Evolutionary conservation across 1,140 invertebrate species (phyloP).

Genomic region (Drosophila lowei): DNA sequence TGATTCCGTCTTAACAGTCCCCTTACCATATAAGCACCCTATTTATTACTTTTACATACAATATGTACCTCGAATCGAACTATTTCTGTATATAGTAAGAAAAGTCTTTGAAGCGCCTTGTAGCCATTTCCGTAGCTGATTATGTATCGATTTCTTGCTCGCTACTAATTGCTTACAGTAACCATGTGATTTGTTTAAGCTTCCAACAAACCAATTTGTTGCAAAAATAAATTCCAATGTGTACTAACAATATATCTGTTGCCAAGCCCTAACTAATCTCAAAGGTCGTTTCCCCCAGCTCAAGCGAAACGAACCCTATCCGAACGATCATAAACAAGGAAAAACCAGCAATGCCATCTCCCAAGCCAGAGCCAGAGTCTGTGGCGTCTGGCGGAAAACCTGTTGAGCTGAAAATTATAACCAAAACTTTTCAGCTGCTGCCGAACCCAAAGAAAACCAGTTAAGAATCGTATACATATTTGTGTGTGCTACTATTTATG

Average conservation of each 20-base stretch:
- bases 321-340: conserved; percentile 10
- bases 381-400: conserved; percentile 50
- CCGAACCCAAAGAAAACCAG: conserved; percentile 38
- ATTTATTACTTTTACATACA: conserved; percentile 21
- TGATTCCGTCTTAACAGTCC: conserved; percentile 38
- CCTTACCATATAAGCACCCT: conserved; percentile 6
- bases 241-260: conserved; percentile 29
- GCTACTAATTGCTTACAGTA: conserved; percentile 56
- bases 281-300: conserved; percentile 32
- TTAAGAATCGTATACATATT: conserved; percentile 10
- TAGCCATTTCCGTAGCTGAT: conserved; percentile 35
- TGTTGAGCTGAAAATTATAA: conserved; percentile 74
- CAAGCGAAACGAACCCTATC: conserved; percentile 1
- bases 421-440: conserved; percentile 62
- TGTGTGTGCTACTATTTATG: background rate
- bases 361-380: conserved; percentile 3
- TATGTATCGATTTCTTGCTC: conserved; percentile 46
- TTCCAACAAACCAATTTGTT: conserved; percentile 41
- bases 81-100: conserved; percentile 29
- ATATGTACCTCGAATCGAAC: conserved; percentile 39
- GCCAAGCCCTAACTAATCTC: background rate
- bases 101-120: background rate
- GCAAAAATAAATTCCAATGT: conserved; percentile 60
- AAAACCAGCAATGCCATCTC: conserved; percentile 5
- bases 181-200: conserved; percentile 68